Conservation (phyloP, 2,113 vertebrate species). For the Perccottus glenii region DNA sequence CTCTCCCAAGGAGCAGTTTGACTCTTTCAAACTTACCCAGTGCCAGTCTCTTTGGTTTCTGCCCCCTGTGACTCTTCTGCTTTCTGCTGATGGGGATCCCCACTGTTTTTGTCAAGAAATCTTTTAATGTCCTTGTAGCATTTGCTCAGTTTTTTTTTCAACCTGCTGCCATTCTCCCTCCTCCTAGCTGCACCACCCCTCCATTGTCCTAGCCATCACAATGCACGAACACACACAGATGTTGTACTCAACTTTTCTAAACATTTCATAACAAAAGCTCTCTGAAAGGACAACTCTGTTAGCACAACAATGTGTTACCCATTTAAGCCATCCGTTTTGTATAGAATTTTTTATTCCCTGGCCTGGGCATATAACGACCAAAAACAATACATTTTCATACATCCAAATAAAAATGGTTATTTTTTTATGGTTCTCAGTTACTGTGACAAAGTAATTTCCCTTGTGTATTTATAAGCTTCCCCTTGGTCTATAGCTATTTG, state of each 20-base stretch:
- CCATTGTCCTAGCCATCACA: constrained; percentile 22
- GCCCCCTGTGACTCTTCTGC: constrained; percentile 12
- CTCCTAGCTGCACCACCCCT: constrained; percentile 26
- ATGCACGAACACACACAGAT: constrained; percentile 5
- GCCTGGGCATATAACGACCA: too few relatives aligned
- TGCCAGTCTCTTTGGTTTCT: constrained; percentile 15
- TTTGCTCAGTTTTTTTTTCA: constrained; percentile 25
- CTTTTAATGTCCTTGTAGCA: constrained; percentile 28
- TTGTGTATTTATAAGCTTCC: too few relatives aligned
- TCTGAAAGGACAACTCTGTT: neutral
- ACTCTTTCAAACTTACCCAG: constrained; percentile 15
- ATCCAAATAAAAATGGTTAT: too few relatives aligned
- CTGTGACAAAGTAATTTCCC: too few relatives aligned
- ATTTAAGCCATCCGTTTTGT: too few relatives aligned
- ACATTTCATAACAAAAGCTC: neutral
- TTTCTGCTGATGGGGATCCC: constrained; percentile 13
- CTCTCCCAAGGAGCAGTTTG: constrained; percentile 10
- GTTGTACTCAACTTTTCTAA: neutral
- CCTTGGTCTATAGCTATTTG: too few relatives aligned
- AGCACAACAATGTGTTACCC: neutral
- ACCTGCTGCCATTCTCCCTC: constrained; percentile 39
- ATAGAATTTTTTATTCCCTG: too few relatives aligned
- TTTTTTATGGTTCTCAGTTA: too few relatives aligned
- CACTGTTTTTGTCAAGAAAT: constrained; percentile 27
- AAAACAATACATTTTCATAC: too few relatives aligned